A percentile compares a stretch with the other conserved stretches of the same genome.
Evolutionary conservation across 2,888 invertebrate genomes (phyloP).

Genomic region (Diarsia mendica): DNA sequence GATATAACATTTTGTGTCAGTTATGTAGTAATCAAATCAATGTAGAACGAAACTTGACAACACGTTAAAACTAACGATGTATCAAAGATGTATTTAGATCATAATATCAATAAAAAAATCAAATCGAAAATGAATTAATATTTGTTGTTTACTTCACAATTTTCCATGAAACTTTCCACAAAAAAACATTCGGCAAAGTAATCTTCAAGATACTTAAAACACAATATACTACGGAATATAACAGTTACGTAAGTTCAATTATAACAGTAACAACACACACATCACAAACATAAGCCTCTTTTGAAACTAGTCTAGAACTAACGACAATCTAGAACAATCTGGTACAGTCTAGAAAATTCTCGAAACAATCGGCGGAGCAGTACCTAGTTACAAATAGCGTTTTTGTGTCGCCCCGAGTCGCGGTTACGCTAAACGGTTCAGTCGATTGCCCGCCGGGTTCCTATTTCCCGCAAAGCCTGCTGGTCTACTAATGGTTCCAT

Average conservation of each 20-base stretch:
- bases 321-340: neutral
- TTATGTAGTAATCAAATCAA: too few relatives aligned
- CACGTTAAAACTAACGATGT: neutral
- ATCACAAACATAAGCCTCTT: constrained; percentile 14
- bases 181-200: neutral
- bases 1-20: too few relatives aligned
- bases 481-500: constrained; percentile 67
- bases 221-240: too few relatives aligned
- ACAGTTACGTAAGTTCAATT: too few relatives aligned
- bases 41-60: neutral
- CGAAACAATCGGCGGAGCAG: constrained; percentile 68
- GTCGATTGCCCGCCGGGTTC: constrained; percentile 73
- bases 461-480: constrained; percentile 54
- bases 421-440: constrained; percentile 82
- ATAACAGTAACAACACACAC: neutral
- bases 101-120: too few relatives aligned
- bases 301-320: constrained; percentile 1
- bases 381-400: constrained; percentile 78
- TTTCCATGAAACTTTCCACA: neutral
- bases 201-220: too few relatives aligned
- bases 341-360: constrained; percentile 12
- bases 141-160: neutral
- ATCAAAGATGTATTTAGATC: neutral
- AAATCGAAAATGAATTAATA: too few relatives aligned
- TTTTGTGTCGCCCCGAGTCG: constrained; percentile 78